Percentiles rank a stretch among this genome's conserved stretches.
Evolutionary conservation across 2,797 vertebrate species (phyloP).

Genomic region (Megalops cyprinoides): DNA sequence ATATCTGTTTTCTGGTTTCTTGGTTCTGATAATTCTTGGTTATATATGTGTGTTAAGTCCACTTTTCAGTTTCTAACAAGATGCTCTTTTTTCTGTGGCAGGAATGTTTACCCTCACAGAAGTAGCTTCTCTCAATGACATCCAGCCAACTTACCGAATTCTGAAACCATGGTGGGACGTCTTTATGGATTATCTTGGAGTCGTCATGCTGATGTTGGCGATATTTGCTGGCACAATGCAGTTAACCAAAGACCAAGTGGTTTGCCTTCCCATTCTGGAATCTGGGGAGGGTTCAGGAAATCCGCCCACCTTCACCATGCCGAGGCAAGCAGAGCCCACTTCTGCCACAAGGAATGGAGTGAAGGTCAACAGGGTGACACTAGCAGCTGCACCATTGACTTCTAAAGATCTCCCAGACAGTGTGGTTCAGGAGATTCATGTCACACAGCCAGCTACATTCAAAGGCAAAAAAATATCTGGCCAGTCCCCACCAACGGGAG

Average conservation of each 20-base stretch:
- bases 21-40: background rate
- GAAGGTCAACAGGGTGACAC: slow-evolving; percentile 54
- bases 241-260: slow-evolving; percentile 97
- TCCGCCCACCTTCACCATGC: slow-evolving; percentile 54
- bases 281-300: slow-evolving; percentile 72
- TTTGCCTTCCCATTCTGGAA: slow-evolving; percentile 93
- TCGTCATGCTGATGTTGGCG: slow-evolving; percentile 98
- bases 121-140: slow-evolving; percentile 97
- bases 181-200: slow-evolving; percentile 98
- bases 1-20: background rate
- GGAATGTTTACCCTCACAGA: slow-evolving; percentile 99
- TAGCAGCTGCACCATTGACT: slow-evolving; percentile 68
- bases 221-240: slow-evolving; percentile 99
- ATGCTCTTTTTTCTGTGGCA: slow-evolving; percentile 69
- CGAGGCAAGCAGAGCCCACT: slow-evolving; percentile 68
- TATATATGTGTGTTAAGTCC: slow-evolving; percentile 15
- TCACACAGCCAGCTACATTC: slow-evolving; percentile 46
- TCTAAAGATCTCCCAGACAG: slow-evolving; percentile 65
- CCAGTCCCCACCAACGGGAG: slow-evolving; percentile 78
- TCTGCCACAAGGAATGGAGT: slow-evolving; percentile 65
- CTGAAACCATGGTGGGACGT: slow-evolving; percentile 99
- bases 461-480: slow-evolving; percentile 40
- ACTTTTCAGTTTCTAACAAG: slow-evolving; percentile 22
- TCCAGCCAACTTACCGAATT: slow-evolving; percentile 96
- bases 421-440: slow-evolving; percentile 53